phyloP scores from a whole-genome alignment of 2,113 vertebrate genomes.

The Oophaga pumilio region DNA sequence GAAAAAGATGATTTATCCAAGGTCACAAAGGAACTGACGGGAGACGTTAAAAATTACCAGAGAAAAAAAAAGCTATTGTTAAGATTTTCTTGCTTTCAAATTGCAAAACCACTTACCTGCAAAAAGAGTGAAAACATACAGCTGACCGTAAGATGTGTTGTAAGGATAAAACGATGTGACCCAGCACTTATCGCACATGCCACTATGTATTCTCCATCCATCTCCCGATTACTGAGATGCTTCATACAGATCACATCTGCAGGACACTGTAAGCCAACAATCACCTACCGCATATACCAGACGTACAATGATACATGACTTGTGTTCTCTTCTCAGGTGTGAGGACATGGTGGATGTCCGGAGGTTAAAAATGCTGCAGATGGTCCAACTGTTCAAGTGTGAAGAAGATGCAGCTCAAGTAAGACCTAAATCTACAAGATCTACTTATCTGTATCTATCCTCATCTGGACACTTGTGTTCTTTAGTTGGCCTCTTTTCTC shows the following conservation, averaged over 20 bases:
- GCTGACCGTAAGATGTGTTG: too few relatives aligned
- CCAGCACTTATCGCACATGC: too few relatives aligned
- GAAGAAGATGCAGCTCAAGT: slow-evolving; percentile 95
- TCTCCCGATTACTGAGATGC: not conserved
- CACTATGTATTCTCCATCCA: not conserved
- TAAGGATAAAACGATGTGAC: too few relatives aligned
- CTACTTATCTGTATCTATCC: too few relatives aligned
- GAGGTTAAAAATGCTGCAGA: slow-evolving; percentile 97
- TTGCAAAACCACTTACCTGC: too few relatives aligned
- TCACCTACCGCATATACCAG: not conserved
- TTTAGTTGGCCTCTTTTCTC: not conserved
- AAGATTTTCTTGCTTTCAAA: not conserved
- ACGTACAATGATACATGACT: not conserved
- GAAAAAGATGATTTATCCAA: not conserved
- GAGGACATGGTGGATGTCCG: slow-evolving; percentile 93
- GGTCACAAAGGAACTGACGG: not conserved
- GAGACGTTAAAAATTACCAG: not conserved
- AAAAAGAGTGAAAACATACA: too few relatives aligned
- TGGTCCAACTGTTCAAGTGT: slow-evolving; percentile 98
- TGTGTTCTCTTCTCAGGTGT: slow-evolving; percentile 73
- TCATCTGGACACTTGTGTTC: not conserved
- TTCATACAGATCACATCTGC: not conserved
- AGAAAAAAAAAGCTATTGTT: too few relatives aligned
- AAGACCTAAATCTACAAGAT: slow-evolving; percentile 41
- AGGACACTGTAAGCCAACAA: not conserved